Evolutionary conservation across 2,113 vertebrate species (phyloP).

Genomic region (Scopus umbretta): DNA sequence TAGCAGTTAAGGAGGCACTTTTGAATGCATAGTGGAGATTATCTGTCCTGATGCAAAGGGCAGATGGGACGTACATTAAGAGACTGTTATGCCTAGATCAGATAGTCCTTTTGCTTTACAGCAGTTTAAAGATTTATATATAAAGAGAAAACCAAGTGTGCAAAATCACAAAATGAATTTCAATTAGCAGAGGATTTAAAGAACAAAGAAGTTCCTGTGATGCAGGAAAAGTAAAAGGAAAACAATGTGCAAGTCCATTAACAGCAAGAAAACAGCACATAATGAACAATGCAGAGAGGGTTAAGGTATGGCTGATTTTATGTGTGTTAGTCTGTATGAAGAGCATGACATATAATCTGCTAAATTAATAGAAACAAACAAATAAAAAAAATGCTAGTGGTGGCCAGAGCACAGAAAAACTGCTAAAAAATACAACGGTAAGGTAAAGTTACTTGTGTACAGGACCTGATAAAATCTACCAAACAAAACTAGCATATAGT

Average conservation of each 20-base stretch:
- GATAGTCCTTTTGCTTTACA: neutral
- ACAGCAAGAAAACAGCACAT: neutral
- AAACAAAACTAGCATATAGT: neutral
- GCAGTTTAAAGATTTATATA: neutral
- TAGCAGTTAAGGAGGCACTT: constrained; percentile 18
- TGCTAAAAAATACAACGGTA: neutral
- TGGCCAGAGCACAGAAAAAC: neutral
- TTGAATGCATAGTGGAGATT: neutral
- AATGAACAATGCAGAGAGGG: neutral
- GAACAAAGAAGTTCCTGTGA: neutral
- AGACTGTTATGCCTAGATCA: neutral
- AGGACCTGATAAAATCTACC: neutral
- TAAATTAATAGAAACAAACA: neutral
- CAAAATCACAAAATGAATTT: neutral
- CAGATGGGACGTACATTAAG: neutral
- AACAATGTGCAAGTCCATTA: neutral
- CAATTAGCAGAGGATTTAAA: neutral
- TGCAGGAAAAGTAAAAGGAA: neutral
- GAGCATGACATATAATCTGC: neutral
- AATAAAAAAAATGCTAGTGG: neutral
- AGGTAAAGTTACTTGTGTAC: neutral
- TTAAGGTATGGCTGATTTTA: neutral
- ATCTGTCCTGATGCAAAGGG: neutral
- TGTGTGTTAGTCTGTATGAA: neutral
- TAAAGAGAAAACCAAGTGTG: neutral